A percentile compares a stretch with the other conserved stretches of the same genome.
Evolutionary conservation across 2,888 invertebrate species (phyloP).

Genomic region (Bombyx huttoni): DNA sequence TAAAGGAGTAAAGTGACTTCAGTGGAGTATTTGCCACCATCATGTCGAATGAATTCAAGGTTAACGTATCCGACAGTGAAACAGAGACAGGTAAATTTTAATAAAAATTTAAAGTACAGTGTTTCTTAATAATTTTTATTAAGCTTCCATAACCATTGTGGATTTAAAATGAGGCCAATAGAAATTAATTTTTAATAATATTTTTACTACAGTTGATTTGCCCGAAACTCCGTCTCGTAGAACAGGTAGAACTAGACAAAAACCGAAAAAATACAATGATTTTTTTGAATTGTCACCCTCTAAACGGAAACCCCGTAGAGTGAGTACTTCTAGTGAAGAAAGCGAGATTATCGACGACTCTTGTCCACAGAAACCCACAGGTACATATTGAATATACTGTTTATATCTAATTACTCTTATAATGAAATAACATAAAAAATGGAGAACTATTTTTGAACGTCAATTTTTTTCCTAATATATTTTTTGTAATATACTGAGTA

Average conservation of each 20-base stretch:
- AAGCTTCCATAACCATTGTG: too few species aligned
- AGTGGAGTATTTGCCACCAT: too few species aligned
- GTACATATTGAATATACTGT: conserved; percentile 12
- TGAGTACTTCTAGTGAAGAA: conserved; percentile 19
- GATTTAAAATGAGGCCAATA: too few species aligned
- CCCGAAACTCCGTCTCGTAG: conserved; percentile 34
- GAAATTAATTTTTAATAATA: too few species aligned
- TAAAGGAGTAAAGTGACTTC: too few species aligned
- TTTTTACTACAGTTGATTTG: too few species aligned
- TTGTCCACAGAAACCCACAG: conserved; percentile 36
- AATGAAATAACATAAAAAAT: neutral
- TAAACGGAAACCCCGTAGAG: conserved; percentile 21
- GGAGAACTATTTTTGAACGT: neutral
- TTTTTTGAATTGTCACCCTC: conserved; percentile 33
- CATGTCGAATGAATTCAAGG: too few species aligned
- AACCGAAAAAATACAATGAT: conserved; percentile 52
- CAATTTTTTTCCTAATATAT: neutral
- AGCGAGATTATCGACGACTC: conserved; percentile 25
- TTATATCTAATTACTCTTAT: too few species aligned
- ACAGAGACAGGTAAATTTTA: too few species aligned
- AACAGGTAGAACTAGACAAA: conserved; percentile 34
- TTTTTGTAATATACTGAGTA: neutral
- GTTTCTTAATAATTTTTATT: too few species aligned
- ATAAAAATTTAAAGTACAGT: too few species aligned
- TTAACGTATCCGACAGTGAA: too few species aligned